Percentiles rank a stretch among this genome's conserved stretches.
Conservation (phyloP, 2,113 vertebrate species). For the Neogale vison region DNA sequence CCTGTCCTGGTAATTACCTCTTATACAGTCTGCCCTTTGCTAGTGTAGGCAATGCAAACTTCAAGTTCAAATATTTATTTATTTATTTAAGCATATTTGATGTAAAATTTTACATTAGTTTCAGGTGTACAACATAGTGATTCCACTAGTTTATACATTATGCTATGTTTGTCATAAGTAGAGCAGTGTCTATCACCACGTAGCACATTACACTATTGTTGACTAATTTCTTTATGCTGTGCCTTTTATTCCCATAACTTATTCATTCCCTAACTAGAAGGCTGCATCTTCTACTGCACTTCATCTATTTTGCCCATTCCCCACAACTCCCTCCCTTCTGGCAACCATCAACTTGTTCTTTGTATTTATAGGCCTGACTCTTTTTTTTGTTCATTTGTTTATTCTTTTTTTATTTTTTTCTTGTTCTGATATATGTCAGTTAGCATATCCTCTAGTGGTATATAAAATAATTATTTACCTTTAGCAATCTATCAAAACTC, state of each 20-base stretch:
- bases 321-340: background rate
- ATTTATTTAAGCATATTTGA: background rate
- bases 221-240: background rate
- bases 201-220: background rate
- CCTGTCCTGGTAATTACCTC: background rate
- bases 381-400: background rate
- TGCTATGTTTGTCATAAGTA: background rate
- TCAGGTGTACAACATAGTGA: background rate
- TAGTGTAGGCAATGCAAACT: background rate
- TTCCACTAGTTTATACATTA: background rate
- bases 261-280: background rate
- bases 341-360: background rate
- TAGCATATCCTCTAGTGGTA: background rate
- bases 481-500: background rate
- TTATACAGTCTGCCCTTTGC: background rate
- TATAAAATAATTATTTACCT: background rate
- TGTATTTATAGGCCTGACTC: background rate
- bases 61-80: background rate
- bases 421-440: background rate
- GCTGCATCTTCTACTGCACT: background rate
- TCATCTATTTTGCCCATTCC: background rate
- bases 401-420: background rate
- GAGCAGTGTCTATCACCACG: background rate
- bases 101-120: background rate
- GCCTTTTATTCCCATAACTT: background rate